Base-by-base conservation (phyloP, 37 sponge, comb jelly and placozoan species). In the Beroe ovata region DNA sequence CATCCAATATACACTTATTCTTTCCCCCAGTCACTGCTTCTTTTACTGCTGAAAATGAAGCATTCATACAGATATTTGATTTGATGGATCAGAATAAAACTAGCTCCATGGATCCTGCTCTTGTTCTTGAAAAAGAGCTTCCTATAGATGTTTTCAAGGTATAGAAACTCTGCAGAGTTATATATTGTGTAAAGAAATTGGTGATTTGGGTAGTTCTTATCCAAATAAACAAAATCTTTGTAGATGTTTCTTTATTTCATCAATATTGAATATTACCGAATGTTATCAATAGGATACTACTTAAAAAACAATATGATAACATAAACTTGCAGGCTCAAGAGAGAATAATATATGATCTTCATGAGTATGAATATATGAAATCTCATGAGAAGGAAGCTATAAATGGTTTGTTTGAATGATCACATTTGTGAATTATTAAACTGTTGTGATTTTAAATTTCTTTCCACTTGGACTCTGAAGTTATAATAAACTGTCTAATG, bases 31-130 rank as follows among this genome's bases (percentile, higher is more conserved):
- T 47, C 11, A 6, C 6, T 47, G 54, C 11, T 6, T 47, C 11
- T 47, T 6, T 47, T 47, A 11, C 11, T 47, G 11, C 6, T 47
- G 54, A 47, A 47, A 47, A 6, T 11, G 11, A 47, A 47, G 84
- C 84, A 0, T 42, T 32, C 26, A 77, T 77, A 21, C 84, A 77
- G 42, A 42, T 77, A 42, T 77, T 77, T 77, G 84, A 77, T 29
- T 77, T 42, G 20, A 23, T 77, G 8, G 54, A 77, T 2, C 54
- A 77, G 4, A 42, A 41, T 16, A 42, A 42, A 19, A 77, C 84
- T 6, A 11, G 47, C 16, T 35, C 84, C 6, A 42, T 19, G 22
- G 84, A 77, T 77, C 84, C 84, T 42, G 84, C 54, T 77, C 8
- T 77, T 14, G 84, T 77, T 20, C 29, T 77, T 42, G 84, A 77